These are phyloP conservation scores for Crocidura indochinensis DNA, from an alignment of 2,797 vertebrate genomes.

Conservation along the genomic window DNA sequence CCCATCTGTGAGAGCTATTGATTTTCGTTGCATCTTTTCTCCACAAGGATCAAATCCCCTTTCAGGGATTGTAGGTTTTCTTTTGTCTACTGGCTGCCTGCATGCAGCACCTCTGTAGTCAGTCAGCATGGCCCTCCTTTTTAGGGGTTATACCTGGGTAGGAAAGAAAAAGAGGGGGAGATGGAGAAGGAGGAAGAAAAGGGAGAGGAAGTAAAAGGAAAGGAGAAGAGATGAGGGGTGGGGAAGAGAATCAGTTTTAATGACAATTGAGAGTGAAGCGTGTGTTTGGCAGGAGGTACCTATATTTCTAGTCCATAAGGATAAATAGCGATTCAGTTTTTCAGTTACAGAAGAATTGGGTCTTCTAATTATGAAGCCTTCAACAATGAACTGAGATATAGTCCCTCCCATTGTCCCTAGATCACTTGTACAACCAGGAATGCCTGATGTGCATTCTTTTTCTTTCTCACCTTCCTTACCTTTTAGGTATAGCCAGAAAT, in stretches of 20 bases:
- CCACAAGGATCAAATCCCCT: not conserved
- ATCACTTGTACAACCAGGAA: accelerated
- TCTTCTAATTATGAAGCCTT: not conserved
- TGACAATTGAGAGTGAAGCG: not conserved
- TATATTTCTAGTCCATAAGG: not conserved
- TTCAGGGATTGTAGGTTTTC: not conserved
- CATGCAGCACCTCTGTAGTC: not conserved
- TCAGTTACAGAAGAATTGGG: not conserved
- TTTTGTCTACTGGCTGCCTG: not conserved
- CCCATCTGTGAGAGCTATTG: not conserved
- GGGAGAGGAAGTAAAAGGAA: too few species aligned
- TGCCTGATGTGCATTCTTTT: not conserved
- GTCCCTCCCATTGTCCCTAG: not conserved
- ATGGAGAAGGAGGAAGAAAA: too few species aligned
- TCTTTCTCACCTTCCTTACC: not conserved
- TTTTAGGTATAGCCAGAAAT: not conserved
- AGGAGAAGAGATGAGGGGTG: too few species aligned
- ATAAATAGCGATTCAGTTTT: not conserved
- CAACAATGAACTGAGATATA: not conserved
- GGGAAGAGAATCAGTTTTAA: too few species aligned
- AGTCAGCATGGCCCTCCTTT: not conserved
- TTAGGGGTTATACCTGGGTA: not conserved
- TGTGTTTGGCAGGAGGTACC: too few species aligned
- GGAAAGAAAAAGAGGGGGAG: not conserved
- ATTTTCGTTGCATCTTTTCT: slow-evolving; percentile 1